phyloP scores from a whole-genome alignment of 2,113 vertebrate species.

The Paramormyrops kingsleyae region DNA sequence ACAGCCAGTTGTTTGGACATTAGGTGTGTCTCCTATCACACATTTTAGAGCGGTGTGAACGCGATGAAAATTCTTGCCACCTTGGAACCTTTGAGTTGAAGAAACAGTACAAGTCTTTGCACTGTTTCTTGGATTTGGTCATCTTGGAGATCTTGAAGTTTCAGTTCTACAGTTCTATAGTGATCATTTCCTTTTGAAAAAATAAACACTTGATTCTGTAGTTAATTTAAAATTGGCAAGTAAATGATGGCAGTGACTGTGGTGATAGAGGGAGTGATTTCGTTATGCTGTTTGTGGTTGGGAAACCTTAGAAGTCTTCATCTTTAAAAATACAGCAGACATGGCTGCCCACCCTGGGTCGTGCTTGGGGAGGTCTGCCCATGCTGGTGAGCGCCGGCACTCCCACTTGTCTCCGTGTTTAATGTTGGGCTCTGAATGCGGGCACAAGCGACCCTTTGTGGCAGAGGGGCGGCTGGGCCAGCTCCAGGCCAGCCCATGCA shows the following conservation, averaged over 20 bases:
- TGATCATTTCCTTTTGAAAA: neutral
- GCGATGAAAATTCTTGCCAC: neutral
- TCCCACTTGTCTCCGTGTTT: constrained; percentile 64
- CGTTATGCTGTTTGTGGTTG: neutral
- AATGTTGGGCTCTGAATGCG: constrained; percentile 52
- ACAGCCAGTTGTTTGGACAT: neutral
- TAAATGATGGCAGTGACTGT: constrained; percentile 21
- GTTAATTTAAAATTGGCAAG: neutral
- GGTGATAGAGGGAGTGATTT: neutral
- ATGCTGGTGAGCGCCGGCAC: constrained; percentile 52
- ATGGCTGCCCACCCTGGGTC: constrained; percentile 22
- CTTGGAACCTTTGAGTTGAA: neutral
- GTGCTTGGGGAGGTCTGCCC: constrained; percentile 52
- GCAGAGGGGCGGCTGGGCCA: constrained; percentile 56
- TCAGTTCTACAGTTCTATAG: neutral
- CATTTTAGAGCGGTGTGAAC: neutral
- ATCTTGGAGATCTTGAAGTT: neutral
- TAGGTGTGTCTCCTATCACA: neutral
- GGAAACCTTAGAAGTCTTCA: neutral
- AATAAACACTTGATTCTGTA: neutral
- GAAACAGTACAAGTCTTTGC: neutral
- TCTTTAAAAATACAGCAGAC: neutral
- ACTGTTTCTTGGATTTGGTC: neutral
- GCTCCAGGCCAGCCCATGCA: constrained; percentile 58
- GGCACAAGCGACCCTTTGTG: constrained; percentile 67